These are phyloP conservation scores for Pterocles burchelli DNA, from an alignment of 2,113 vertebrate genomes.

Conservation along the genomic window DNA sequence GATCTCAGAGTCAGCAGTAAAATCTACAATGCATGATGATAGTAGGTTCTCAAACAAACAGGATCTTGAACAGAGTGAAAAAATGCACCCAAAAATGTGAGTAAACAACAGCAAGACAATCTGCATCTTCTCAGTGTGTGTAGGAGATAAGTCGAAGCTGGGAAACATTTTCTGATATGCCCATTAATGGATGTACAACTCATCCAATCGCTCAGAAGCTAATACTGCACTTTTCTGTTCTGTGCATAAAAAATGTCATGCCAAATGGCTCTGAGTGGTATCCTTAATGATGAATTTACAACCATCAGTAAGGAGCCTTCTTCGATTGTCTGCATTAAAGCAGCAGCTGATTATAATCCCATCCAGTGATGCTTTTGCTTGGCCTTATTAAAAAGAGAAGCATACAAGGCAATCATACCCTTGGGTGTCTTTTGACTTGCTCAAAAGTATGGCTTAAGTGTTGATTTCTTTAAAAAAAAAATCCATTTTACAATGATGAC, in stretches of 20 bases:
- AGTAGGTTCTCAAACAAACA: background rate
- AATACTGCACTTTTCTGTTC: conserved; percentile 61
- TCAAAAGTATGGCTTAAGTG: conserved; percentile 41
- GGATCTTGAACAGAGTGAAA: background rate
- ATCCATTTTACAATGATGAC: conserved; percentile 42
- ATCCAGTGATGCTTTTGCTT: conserved; percentile 37
- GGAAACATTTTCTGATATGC: conserved; percentile 36
- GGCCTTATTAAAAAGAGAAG: conserved; percentile 34
- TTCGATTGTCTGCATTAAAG: conserved; percentile 58
- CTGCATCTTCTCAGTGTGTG: background rate
- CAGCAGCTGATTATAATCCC: conserved; percentile 23
- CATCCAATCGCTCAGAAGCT: conserved; percentile 50
- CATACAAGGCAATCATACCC: conserved; percentile 8
- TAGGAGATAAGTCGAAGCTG: background rate
- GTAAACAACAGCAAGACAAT: conserved; percentile 21
- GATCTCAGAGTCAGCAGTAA: background rate
- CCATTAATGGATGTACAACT: conserved; percentile 31
- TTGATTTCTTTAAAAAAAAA: conserved; percentile 13
- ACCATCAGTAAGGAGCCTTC: conserved; percentile 23
- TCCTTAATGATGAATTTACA: conserved; percentile 62
- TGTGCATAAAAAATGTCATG: conserved; percentile 57
- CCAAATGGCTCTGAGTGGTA: conserved; percentile 68
- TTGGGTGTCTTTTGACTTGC: conserved; percentile 45
- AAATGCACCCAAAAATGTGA: background rate
- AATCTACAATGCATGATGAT: background rate